Base-by-base conservation (phyloP, 2,888 invertebrate species). In the Odontothrips loti region DNA sequence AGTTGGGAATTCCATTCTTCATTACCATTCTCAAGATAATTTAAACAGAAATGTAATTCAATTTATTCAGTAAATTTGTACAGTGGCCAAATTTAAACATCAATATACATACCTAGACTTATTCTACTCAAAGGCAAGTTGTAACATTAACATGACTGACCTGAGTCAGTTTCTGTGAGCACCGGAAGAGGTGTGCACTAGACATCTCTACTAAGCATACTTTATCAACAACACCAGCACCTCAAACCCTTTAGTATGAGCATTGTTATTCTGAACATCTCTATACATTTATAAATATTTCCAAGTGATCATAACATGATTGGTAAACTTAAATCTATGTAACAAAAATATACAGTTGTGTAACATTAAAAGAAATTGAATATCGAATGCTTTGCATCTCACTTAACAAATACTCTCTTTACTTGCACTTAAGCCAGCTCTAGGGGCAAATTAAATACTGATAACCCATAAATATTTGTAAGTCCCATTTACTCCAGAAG, bases 281-380 rank as follows among this genome's bases (percentile, higher is more conserved):
- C 51, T 15, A 27, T 75, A 75, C 23, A 75, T 27, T 58, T 58
- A 75, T 27, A 75, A 27, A 68, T 27, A 75, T 75, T 27, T 75
- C 68, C 58, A 75, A 75, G 23, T 75, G 27, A 27, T 75, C 58
- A 75, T 75, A 75, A 75, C 68, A 75, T 75, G 23, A 75, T 58
- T 75, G 68, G 27, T 75, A 75, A 12, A 75, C 23, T 75, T 75
- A 75, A 58, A 23, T 75, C 68, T 75, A 75, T 27, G 68, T 75
- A 75, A 75, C 68, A 75, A 75, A 75, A 75, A 75, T 75, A 75
- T 23, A 75, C 68, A 75, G 23, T 27, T 43, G 34, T 27, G 27
- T 27, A 10, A 58, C 58, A 27, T 75, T 75, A 12, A 9, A 1
- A 75, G 27, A 9, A 58, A 58, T 58, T 15, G 58, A 58, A 58